phyloP scores from a whole-genome alignment of 2,888 invertebrate species.

The Furcula furcula region DNA sequence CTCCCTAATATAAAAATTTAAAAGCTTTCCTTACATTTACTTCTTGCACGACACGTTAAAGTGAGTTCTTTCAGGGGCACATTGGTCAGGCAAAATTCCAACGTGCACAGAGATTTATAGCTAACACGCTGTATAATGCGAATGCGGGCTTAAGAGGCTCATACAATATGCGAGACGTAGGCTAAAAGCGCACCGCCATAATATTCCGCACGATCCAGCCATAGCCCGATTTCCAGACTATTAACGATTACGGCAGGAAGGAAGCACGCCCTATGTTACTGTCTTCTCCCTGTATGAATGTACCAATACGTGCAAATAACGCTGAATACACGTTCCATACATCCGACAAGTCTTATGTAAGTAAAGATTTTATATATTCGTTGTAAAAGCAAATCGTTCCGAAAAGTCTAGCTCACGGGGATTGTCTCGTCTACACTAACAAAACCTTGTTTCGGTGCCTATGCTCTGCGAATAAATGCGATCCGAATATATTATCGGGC shows the following conservation, averaged over 20 bases:
- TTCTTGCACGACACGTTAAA: constrained; percentile 36
- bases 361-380: constrained; percentile 1
- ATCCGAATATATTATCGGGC: constrained; percentile 77
- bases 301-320: constrained; percentile 9
- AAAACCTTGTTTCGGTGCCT: constrained; percentile 71
- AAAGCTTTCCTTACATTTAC: constrained; percentile 38
- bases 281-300: constrained; percentile 11
- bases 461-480: constrained; percentile 70
- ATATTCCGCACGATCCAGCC: constrained; percentile 26
- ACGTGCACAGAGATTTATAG: constrained; percentile 49
- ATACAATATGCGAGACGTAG: constrained; percentile 29
- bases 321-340: not conserved
- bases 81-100: constrained; percentile 44
- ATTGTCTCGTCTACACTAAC: constrained; percentile 59
- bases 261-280: constrained; percentile 20
- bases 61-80: constrained; percentile 34
- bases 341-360: not conserved
- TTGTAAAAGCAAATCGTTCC: constrained; percentile 12
- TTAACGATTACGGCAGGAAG: constrained; percentile 32
- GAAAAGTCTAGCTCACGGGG: constrained; percentile 54
- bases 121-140: constrained; percentile 38
- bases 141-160: constrained; percentile 38
- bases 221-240: constrained; percentile 36
- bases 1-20: constrained; percentile 38
- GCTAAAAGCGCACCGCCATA: constrained; percentile 29